A percentile compares a stretch with the other conserved stretches of the same genome.
phyloP scores from a whole-genome alignment of 2,113 vertebrate species.

The Gorilla gorilla region DNA sequence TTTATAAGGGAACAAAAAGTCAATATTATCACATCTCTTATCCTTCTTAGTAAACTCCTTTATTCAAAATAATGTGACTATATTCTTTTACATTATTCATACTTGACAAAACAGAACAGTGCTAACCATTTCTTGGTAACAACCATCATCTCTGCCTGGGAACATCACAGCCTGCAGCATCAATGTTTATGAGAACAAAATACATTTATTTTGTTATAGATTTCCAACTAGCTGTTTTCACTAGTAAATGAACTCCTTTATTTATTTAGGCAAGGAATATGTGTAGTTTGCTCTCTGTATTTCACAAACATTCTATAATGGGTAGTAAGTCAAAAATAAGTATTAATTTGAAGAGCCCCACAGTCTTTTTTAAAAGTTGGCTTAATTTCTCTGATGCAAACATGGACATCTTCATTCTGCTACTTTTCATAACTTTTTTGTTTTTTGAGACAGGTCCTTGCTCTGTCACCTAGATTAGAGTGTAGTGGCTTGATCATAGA shows the following conservation, averaged over 20 bases:
- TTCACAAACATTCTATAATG: conserved; percentile 47
- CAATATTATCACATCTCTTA: not conserved
- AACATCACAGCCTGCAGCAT: conserved; percentile 54
- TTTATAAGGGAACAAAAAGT: not conserved
- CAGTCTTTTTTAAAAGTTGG: not conserved
- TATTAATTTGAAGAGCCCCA: not conserved
- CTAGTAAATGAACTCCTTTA: conserved; percentile 60
- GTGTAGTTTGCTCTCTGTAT: not conserved
- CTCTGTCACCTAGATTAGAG: no score
- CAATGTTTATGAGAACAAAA: conserved; percentile 50
- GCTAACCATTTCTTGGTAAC: conserved; percentile 64
- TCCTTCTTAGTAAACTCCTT: not conserved
- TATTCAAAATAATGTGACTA: not conserved
- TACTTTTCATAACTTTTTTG: not conserved
- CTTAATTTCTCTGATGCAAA: conserved; percentile 24
- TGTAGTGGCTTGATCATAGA: no score
- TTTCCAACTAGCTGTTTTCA: conserved; percentile 64
- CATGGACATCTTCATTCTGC: not conserved
- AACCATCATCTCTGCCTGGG: conserved; percentile 37
- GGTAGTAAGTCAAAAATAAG: conserved; percentile 25
- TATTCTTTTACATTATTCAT: conserved; percentile 57
- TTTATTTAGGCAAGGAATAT: conserved; percentile 60
- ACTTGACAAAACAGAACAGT: conserved; percentile 53
- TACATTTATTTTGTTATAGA: conserved; percentile 23
- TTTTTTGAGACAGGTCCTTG: no score